Evolutionary conservation across 2,888 invertebrate species (phyloP).

Genomic region (Pherbina coryleti): DNA sequence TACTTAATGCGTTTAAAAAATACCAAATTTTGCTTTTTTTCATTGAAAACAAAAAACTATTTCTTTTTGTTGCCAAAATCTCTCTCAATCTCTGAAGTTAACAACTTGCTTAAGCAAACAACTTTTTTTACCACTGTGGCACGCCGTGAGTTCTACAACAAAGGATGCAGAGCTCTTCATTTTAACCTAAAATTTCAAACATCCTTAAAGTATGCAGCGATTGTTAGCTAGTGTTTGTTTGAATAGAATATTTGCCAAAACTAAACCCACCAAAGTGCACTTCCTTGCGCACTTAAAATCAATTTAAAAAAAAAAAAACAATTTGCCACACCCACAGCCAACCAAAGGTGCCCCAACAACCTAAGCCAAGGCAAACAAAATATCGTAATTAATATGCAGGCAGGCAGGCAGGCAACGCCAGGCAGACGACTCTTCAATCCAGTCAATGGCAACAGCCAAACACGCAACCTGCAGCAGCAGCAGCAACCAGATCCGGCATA

Average conservation of each 20-base stretch:
- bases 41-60: no score
- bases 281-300: conserved; percentile 10
- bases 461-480: neutral
- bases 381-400: conserved; percentile 27
- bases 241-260: conserved; percentile 8
- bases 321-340: neutral
- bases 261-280: conserved; percentile 12
- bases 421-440: neutral
- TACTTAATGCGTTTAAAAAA: no score
- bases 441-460: neutral
- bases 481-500: neutral
- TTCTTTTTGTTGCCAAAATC: no score
- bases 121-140: no score
- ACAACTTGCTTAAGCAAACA: no score
- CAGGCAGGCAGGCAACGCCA: neutral
- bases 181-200: no score
- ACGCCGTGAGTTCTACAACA: no score
- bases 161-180: no score
- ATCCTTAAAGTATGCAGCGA: neutral
- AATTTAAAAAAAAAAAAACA: neutral
- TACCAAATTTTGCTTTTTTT: no score
- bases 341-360: neutral
- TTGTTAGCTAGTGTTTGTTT: conserved; percentile 4
- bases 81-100: no score
- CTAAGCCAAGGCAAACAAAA: neutral